Base-by-base conservation (phyloP, 2,888 invertebrate genomes). In the Phalangium opilio region DNA sequence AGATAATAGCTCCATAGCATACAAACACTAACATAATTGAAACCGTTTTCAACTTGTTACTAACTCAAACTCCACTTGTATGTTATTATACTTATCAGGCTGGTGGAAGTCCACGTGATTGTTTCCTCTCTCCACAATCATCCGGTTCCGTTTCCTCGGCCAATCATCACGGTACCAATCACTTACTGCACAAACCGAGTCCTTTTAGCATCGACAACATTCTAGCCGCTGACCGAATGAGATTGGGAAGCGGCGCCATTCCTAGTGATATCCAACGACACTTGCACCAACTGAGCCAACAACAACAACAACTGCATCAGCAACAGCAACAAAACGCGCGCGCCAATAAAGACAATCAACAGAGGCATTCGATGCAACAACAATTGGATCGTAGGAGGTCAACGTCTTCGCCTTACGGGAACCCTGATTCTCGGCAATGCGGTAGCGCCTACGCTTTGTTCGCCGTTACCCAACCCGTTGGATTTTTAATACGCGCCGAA, bases 131-230 rank as follows among this genome's bases (percentile, higher is more conserved):
- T 4, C 27, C 27, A 7, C 27, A 27, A 8, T 27, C 27, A 27
- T 27, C 27, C 27, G 27, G 27, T 27, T 27, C 27, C 27, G 27
- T 27, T 4, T 27, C 27, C 8, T 27, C 27, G 8, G 27, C 27
- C 27, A 8, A 4, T 8, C 4, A 27, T 27, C 27, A 27, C 27
- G 27, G 27, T 8, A 27, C 27, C 8, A 27, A 27, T 27, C 27
- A 27, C 27, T 27, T 8, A 8, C 8, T 27, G 27, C 39, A 48
- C 27, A 47, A 47, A 14, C 43, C 48, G 19, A 43, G 49, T 15
- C 48, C 51, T 5, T 53, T 53, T 40, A 53, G 53, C 43, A 53
- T 53, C 14, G 53, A 51, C 41, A 51, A 53, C 42, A 53, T 53
- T 45, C 45, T 53, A 14, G 44, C 53, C 3, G 44, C 49, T 2